Evolutionary conservation across 2,113 vertebrate genomes (phyloP).

Genomic region (Thinocorus orbignyianus): DNA sequence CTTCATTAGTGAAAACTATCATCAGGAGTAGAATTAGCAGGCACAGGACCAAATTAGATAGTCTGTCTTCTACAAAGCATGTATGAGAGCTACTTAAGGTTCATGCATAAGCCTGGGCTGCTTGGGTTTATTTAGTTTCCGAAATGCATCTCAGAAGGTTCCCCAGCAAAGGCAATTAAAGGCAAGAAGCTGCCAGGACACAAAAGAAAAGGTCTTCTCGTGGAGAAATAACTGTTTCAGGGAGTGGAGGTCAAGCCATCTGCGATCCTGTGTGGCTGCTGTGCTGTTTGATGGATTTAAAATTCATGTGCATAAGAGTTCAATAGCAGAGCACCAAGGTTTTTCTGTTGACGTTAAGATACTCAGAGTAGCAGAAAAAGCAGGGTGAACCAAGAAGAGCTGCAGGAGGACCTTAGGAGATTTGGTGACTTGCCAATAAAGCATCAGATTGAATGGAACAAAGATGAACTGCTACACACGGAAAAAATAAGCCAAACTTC

Average conservation of each 20-base stretch:
- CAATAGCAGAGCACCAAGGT: accelerated
- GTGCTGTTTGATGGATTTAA: neutral
- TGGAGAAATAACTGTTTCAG: neutral
- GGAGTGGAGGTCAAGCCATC: neutral
- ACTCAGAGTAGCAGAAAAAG: neutral
- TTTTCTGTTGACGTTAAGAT: neutral
- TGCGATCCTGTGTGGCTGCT: neutral
- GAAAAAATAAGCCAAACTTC: neutral
- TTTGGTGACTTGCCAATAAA: neutral
- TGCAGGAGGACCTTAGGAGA: neutral
- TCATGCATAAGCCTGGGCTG: neutral
- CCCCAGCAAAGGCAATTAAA: neutral
- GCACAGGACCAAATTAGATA: neutral
- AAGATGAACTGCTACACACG: neutral
- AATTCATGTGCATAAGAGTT: neutral
- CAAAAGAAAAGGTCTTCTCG: neutral
- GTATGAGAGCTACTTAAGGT: neutral
- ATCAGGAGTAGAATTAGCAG: neutral
- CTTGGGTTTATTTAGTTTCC: neutral
- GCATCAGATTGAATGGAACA: neutral
- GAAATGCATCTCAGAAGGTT: neutral
- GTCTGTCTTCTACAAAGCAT: neutral
- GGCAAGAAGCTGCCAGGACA: neutral
- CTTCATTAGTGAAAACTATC: neutral
- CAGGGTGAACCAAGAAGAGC: neutral